Percentiles rank a stretch among this genome's conserved stretches.
Evolutionary conservation across 2,113 vertebrate genomes (phyloP).

Genomic region (Oncorhynchus tshawytscha): DNA sequence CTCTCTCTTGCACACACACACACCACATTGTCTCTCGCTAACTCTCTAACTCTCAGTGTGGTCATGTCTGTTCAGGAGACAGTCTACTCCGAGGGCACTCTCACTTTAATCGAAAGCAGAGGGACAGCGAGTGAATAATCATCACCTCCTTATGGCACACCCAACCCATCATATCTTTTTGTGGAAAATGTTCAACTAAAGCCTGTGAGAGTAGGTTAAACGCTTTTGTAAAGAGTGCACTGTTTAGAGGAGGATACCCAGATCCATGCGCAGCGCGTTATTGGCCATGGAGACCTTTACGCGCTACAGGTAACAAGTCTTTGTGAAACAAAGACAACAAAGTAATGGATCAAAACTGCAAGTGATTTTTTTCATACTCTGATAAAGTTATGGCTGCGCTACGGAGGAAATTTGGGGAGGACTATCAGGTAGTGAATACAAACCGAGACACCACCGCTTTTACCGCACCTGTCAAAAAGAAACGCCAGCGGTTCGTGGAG

Average conservation of each 20-base stretch:
- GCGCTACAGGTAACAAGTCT: conserved; percentile 63
- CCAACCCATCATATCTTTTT: not conserved
- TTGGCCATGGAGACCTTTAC: conserved; percentile 66
- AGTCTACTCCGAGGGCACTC: conserved; percentile 45
- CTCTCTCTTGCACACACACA: conserved; percentile 1
- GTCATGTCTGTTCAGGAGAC: not conserved
- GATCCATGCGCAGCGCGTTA: conserved; percentile 38
- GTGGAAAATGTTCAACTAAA: not conserved
- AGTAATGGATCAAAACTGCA: conserved; percentile 55
- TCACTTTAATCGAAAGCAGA: not conserved
- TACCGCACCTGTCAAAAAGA: conserved; percentile 76
- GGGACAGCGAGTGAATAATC: not conserved
- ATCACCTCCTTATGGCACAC: not conserved
- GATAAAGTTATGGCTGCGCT: conserved; percentile 76
- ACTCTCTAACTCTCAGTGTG: conserved; percentile 25
- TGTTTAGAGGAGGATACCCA: conserved; percentile 13
- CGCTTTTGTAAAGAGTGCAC: not conserved
- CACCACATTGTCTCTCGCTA: conserved; percentile 24
- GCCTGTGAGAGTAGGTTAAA: not conserved
- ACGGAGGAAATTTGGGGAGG: conserved; percentile 83
- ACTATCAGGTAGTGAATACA: conserved; percentile 83
- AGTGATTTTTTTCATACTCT: not conserved
- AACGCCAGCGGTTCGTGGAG: conserved; percentile 86
- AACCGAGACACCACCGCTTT: conserved; percentile 58
- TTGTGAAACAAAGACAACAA: conserved; percentile 23